Percentiles rank a stretch among this genome's conserved stretches.
These are phyloP conservation scores for Crematogaster levior DNA, from an alignment of 2,888 invertebrate species.

Conservation along the genomic window DNA sequence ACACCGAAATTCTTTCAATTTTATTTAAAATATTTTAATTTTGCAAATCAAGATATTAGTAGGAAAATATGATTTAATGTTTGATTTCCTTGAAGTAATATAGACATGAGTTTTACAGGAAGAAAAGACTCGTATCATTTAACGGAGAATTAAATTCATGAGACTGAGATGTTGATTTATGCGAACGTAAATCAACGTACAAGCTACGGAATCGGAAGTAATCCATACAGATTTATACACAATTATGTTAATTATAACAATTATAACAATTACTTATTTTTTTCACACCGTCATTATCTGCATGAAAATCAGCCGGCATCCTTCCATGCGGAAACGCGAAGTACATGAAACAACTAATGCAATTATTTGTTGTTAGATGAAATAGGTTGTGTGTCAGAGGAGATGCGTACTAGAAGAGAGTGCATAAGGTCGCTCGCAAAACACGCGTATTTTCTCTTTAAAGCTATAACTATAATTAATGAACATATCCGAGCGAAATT, in stretches of 20 bases:
- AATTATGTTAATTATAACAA: slow-evolving; percentile 62
- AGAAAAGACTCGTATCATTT: background rate
- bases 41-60: background rate
- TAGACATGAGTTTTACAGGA: background rate
- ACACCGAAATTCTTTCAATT: background rate
- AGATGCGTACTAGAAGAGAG: background rate
- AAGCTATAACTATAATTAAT: slow-evolving; percentile 13
- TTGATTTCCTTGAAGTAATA: background rate
- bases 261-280: slow-evolving; percentile 58
- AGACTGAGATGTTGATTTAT: slow-evolving; percentile 29
- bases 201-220: slow-evolving; percentile 30
- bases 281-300: slow-evolving; percentile 69
- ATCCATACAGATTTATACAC: slow-evolving; percentile 14
- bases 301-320: slow-evolving; percentile 59
- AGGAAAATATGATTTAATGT: background rate
- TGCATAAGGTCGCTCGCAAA: background rate
- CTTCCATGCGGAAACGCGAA: slow-evolving; percentile 40
- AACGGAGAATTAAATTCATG: slow-evolving; percentile 26
- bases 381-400: slow-evolving; percentile 2
- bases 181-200: slow-evolving; percentile 24
- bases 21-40: background rate
- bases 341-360: slow-evolving; percentile 7
- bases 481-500: background rate
- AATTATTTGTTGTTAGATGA: slow-evolving; percentile 33
- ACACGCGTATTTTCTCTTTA: background rate